Percentiles rank a stretch among this genome's conserved stretches.
These are phyloP conservation scores for Hydrozoanthus gracilis DNA, from an alignment of 92 coral and sea anemone genomes.

Conservation along the genomic window DNA sequence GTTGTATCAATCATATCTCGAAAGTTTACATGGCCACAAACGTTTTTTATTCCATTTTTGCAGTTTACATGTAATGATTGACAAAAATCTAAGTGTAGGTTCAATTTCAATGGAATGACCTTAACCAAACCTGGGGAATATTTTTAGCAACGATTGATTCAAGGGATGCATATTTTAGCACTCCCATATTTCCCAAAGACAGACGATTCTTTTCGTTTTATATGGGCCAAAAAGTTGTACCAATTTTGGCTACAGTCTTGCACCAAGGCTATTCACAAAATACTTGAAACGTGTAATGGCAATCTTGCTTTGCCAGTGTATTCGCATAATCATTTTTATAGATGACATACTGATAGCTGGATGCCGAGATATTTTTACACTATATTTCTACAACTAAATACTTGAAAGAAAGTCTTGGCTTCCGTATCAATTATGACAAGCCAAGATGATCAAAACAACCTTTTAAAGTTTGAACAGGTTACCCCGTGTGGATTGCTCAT, in stretches of 20 bases:
- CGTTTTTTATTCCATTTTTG: no score
- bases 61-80: no score
- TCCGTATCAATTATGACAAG: background rate
- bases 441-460: background rate
- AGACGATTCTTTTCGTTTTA: background rate
- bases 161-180: constrained; percentile 8
- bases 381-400: no score
- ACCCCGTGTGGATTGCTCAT: background rate
- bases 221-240: background rate
- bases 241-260: constrained; percentile 7
- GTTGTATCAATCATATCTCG: no score
- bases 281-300: background rate
- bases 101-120: no score
- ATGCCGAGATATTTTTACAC: background rate
- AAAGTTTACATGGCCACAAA: no score
- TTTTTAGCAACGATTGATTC: background rate
- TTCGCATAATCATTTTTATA: background rate
- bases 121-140: background rate
- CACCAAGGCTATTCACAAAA: background rate
- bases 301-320: background rate
- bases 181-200: background rate
- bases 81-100: no score
- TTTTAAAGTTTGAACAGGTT: background rate
- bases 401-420: no score
- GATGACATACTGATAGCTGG: background rate